Base-by-base conservation (phyloP, 1,140 invertebrate genomes). In the Capitella teleta region DNA sequence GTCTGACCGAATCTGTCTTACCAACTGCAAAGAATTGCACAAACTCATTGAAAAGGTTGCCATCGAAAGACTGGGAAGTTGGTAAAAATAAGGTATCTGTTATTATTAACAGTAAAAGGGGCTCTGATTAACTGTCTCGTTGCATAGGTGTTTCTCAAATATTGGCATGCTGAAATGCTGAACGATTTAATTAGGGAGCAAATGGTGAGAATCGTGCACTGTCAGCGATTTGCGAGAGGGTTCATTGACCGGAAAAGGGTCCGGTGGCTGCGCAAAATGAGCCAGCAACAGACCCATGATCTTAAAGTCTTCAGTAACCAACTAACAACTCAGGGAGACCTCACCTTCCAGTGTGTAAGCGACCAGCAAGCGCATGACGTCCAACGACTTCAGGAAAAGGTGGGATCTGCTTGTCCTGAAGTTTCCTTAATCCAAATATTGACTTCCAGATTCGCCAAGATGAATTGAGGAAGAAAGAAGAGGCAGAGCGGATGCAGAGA, bases 161-260 rank as follows among this genome's bases (percentile, higher is more conserved):
- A 53, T 47, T 53, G 32, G 36, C 52, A 53, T 25, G 25, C 16
- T 14, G 49, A 55, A n/a, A 28, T 44, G 16, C 42, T 47, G 19
- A 34, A 52, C 18, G 14, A 30, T 6, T 10, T 18, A 34, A 19
- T 51, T 5, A 28, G 38, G 12, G 23, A 19, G 10, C 19, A 23
- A 19, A 16, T 18, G 16, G 19, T 28, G 37, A 28, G 32, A 10
- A 47, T 52, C 25, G 18, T 52, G 18, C n/a, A 28, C 10, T 47
- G 44, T 18, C 51, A 52, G 45, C 24, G 36, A 16, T 26, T 48
- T 21, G 46, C 30, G 30, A 14, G 51, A n/a, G 51, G 28, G 32
- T 32, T 32, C 16, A 5, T 49, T 23, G 45, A 41, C 14, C 18
- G 34, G 23, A 23, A 41, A 2, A 25, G 38, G 1, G 14, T 51